Evolutionary conservation across 1,140 invertebrate genomes (phyloP), one percentile per base, ranked within the genome.

Genomic region (Eurosta solidaginis): DNA sequence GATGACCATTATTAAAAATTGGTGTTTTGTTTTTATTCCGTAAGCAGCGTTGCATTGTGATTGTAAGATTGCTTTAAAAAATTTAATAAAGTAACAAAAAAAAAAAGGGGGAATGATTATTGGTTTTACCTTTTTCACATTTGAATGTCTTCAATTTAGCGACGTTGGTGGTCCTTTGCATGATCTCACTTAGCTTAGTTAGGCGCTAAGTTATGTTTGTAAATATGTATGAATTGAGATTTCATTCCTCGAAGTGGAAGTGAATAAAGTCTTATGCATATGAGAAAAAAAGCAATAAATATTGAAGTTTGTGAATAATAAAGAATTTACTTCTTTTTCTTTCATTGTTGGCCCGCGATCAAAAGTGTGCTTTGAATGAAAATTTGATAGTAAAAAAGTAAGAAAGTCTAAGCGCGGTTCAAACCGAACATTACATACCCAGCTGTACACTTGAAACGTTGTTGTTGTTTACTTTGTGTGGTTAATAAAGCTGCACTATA

Each of bases 161-260:
- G n/a, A 68, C 59, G 59, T 68, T 68, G 59, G 59, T 68, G 59
- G 59, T 68, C 59, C 59, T 40, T 68, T 42, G n/a, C n/a, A 33
- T 59, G 29, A 17, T 29, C 54, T 59, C n/a, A n/a, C n/a, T n/a
- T n/a, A n/a, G n/a, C n/a, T n/a, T n/a, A n/a, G n/a, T n/a, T 29
- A 29, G 54, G 54, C 54, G 59, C 59, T 68, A 68, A 68, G 40
- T 68, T 68, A 68, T 68, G 33, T 68, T 9, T 68, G n/a, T 9
- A 36, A 2, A 20, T 40, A n/a, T n/a, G n/a, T n/a, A n/a, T n/a
- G n/a, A n/a, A n/a, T 68, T 36, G 33, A 40, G 59, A 68, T 68
- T 68, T 68, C 14, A 68, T 68, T 68, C 17, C 59, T 40, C 59
- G 59, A 68, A 68, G 40, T 20, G 33, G 33, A 68, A 68, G 40